Conservation (phyloP, 2,797 vertebrate species). For the Artibeus jamaicensis region DNA sequence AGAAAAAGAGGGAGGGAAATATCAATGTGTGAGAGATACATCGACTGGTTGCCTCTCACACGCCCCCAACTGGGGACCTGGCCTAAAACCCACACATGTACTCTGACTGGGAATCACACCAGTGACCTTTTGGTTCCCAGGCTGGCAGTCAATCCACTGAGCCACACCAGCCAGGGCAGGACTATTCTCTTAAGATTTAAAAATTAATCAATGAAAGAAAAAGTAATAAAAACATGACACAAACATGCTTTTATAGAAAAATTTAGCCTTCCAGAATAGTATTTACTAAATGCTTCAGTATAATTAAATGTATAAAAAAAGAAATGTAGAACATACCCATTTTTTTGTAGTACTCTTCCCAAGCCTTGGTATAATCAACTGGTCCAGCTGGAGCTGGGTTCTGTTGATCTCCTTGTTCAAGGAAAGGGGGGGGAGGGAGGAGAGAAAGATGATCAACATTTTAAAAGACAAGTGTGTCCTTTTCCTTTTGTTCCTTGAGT, state of each 20-base stretch:
- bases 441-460: background rate
- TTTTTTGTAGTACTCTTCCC: slow-evolving; percentile 99
- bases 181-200: background rate
- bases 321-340: slow-evolving; percentile 88
- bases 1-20: too few species aligned
- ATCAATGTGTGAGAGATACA: too few species aligned
- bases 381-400: slow-evolving; percentile 98
- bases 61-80: too few species aligned
- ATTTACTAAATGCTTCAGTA: slow-evolving; percentile 21
- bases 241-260: background rate
- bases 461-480: background rate
- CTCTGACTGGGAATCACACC: too few species aligned
- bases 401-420: slow-evolving; percentile 96
- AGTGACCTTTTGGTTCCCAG: too few species aligned
- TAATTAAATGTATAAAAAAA: background rate
- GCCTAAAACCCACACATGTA: too few species aligned
- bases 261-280: background rate
- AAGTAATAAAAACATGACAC: background rate
- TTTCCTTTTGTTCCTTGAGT: background rate
- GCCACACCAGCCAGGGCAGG: too few species aligned
- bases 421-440: background rate
- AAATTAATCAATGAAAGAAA: background rate
- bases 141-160: too few species aligned
- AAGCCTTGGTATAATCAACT: slow-evolving; percentile 99
- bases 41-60: too few species aligned